Evolutionary conservation across 2,113 vertebrate species (phyloP).

Genomic region (Centropus unirufus): DNA sequence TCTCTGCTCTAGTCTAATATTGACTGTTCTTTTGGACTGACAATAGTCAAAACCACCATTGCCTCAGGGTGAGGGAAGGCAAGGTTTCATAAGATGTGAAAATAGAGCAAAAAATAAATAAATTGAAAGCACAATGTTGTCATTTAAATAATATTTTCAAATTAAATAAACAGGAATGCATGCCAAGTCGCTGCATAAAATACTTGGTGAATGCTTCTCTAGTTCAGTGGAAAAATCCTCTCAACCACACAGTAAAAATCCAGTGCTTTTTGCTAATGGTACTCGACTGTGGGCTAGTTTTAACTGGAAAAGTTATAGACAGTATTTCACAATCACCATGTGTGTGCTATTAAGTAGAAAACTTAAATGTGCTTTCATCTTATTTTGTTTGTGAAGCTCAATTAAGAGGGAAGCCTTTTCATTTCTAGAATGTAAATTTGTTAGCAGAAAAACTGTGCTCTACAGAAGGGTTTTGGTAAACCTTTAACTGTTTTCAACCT

Average conservation of each 20-base stretch:
- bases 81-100: constrained; percentile 40
- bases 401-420: constrained; percentile 29
- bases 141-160: constrained; percentile 31
- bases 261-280: constrained; percentile 17
- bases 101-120: constrained; percentile 7
- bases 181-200: constrained; percentile 28
- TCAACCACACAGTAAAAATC: constrained; percentile 38
- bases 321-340: constrained; percentile 51
- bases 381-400: constrained; percentile 45
- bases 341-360: constrained; percentile 37
- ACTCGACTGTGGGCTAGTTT: constrained; percentile 22
- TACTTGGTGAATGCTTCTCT: constrained; percentile 4
- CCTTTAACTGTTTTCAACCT: neutral
- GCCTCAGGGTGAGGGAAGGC: neutral
- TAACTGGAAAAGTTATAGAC: constrained; percentile 46
- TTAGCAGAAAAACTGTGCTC: neutral
- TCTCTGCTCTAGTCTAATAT: neutral
- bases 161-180: constrained; percentile 1
- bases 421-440: constrained; percentile 16
- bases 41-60: neutral
- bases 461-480: neutral
- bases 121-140: constrained; percentile 31
- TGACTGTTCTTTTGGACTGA: neutral
- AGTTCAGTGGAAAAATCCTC: constrained; percentile 54
- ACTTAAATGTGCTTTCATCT: constrained; percentile 52